Evolutionary conservation across 2,113 vertebrate genomes (phyloP).

Genomic region (Chlorocebus sabaeus): DNA sequence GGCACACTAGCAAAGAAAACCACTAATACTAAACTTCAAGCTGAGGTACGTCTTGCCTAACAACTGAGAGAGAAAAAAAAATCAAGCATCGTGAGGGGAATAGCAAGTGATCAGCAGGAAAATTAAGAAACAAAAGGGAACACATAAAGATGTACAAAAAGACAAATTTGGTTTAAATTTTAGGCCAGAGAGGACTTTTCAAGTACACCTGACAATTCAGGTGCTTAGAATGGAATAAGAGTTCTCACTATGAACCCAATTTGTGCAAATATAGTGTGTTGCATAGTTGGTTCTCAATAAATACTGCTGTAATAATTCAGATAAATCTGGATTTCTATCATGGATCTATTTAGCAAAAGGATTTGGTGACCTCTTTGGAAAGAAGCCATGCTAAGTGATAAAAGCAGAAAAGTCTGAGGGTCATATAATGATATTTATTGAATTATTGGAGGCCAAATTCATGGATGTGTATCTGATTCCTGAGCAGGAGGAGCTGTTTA

Average conservation of each 20-base stretch:
- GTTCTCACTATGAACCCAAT: not conserved
- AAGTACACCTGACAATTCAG: not conserved
- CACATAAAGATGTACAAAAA: not conserved
- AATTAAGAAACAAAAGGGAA: conserved; percentile 12
- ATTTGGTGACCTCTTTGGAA: not conserved
- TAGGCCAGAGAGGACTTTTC: not conserved
- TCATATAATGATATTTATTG: not conserved
- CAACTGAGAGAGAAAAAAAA: not conserved
- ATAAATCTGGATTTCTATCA: not conserved
- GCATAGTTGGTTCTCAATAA: not conserved
- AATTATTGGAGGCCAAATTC: not conserved
- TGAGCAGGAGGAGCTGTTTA: not conserved
- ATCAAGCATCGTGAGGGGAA: not conserved
- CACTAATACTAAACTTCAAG: conserved; percentile 46
- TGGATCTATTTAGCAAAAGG: not conserved
- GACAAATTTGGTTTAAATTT: conserved; percentile 3
- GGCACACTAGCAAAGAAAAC: conserved; percentile 38
- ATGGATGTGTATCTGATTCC: not conserved
- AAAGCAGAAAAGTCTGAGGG: not conserved
- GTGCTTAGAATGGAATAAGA: not conserved
- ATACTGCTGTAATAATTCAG: not conserved
- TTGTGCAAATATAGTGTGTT: not conserved
- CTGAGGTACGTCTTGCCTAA: conserved; percentile 38
- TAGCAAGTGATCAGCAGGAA: not conserved
- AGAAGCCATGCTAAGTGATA: not conserved